Base-by-base conservation (phyloP, 2,888 invertebrate species). In the Amphipoea lucens region DNA sequence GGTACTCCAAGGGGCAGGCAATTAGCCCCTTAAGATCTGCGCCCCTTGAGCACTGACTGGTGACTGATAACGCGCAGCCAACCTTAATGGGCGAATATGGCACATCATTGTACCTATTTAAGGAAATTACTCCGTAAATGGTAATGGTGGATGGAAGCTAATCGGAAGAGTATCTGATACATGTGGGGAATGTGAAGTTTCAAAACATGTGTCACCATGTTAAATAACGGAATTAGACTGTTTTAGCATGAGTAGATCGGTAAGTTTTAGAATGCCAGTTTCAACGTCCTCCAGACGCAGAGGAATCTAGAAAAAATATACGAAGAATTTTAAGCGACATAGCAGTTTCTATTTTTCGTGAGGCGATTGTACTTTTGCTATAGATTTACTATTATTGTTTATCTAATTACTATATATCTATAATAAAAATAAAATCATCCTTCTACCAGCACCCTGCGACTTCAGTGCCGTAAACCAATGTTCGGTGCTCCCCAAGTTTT, bases 401-500 rank as follows among this genome's bases (percentile, higher is more conserved):
- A 71, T 40, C 40, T 20, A 40, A 23, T 23, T 40, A 23, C 5
- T 23, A 65, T 36, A 2, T 76, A 29, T 4, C 14, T 40, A 66
- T n/a, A 71, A 36, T 57, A 75, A 79, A 77, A 79, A n/a, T 14
- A 42, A 72, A 54, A 23, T 23, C 12, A 29, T 48, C 29, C 51
- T 12, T n/a, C 29, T 3, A 29, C 20, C 48, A 51, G 29, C 51
- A 12, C 66, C 67, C 63, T 14, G 20, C 67, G 48, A 60, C 63
- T 65, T 40, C 23, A 62, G 14, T 69, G 79, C 76, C 76, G 76
- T 77, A 76, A 76, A 81, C 74, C 87, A 74, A 62, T 66, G 81
- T 57, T 78, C 78, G 67, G 74, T 51, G 68, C 89, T 89, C 89
- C 87, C 90, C 88, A 92, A 94, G 92, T 94, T 94, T 94, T 93